Percentiles rank a stretch among this genome's conserved stretches.
Conservation (phyloP, 2,888 invertebrate genomes). For the Phasia obesa region DNA sequence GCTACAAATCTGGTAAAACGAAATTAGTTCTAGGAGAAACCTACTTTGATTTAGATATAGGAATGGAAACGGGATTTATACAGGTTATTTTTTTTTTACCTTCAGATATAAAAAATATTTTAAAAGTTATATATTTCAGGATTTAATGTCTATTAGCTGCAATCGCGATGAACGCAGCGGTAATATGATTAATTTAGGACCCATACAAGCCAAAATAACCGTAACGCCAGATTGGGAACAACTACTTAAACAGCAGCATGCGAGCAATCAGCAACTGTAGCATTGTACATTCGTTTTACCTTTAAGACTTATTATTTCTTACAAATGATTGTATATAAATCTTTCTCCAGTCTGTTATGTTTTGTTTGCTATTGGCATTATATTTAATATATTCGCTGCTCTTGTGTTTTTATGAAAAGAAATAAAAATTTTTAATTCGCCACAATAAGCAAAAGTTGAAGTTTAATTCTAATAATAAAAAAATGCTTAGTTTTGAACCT, state of each 20-base stretch:
- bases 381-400: background rate
- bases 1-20: slow-evolving; percentile 85
- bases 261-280: slow-evolving; percentile 59
- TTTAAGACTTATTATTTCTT: slow-evolving; percentile 5
- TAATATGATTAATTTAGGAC: slow-evolving; percentile 84
- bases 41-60: slow-evolving; percentile 84
- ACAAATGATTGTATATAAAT: background rate
- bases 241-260: slow-evolving; percentile 76
- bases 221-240: slow-evolving; percentile 85
- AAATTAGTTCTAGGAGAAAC: slow-evolving; percentile 84
- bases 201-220: slow-evolving; percentile 84
- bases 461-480: slow-evolving; percentile 20
- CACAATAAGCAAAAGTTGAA: slow-evolving; percentile 55
- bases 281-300: slow-evolving; percentile 45
- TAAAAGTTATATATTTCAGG: slow-evolving; percentile 74
- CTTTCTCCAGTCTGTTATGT: background rate
- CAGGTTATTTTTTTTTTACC: slow-evolving; percentile 77
- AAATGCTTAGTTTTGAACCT: slow-evolving; percentile 71
- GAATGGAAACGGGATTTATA: slow-evolving; percentile 84
- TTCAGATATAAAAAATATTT: background rate
- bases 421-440: slow-evolving; percentile 13
- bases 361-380: slow-evolving; percentile 17
- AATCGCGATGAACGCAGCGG: slow-evolving; percentile 84
- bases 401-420: slow-evolving; percentile 32
- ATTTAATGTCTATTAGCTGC: slow-evolving; percentile 84